These are phyloP conservation scores for Lynx canadensis DNA, from an alignment of 2,113 vertebrate genomes.

Conservation along the genomic window DNA sequence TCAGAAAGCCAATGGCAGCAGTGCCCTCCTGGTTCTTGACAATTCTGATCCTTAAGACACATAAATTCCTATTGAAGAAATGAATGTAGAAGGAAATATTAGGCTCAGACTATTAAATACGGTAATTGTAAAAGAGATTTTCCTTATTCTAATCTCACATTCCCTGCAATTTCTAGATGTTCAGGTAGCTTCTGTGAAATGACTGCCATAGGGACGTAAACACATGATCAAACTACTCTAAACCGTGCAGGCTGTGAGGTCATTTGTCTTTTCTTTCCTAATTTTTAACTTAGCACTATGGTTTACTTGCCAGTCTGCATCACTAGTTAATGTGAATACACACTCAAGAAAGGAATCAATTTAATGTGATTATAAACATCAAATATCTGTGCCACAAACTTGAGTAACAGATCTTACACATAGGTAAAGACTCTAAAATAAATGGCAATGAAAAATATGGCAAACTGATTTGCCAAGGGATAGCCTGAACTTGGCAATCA, in stretches of 20 bases:
- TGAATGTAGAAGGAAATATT: neutral
- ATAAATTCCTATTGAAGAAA: neutral
- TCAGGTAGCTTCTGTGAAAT: neutral
- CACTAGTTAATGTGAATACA: neutral
- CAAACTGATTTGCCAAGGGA: neutral
- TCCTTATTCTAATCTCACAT: neutral
- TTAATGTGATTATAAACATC: constrained; percentile 29
- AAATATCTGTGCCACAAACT: neutral
- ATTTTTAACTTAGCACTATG: neutral
- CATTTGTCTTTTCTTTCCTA: constrained; percentile 1
- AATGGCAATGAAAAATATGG: constrained; percentile 18
- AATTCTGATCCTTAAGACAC: neutral
- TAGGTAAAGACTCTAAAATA: neutral
- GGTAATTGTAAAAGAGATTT: neutral
- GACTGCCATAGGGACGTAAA: neutral
- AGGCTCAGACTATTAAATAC: neutral
- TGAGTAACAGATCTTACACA: neutral
- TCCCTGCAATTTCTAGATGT: neutral
- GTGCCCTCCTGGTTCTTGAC: neutral
- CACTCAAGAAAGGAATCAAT: neutral
- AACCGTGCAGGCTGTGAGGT: neutral
- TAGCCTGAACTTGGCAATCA: neutral
- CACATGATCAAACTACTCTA: neutral
- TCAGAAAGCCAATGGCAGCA: neutral
- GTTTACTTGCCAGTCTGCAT: neutral